Percentiles rank a stretch among this genome's conserved stretches.
phyloP scores from a whole-genome alignment of 2,113 vertebrate species.

The Cheirogaleus medius region DNA sequence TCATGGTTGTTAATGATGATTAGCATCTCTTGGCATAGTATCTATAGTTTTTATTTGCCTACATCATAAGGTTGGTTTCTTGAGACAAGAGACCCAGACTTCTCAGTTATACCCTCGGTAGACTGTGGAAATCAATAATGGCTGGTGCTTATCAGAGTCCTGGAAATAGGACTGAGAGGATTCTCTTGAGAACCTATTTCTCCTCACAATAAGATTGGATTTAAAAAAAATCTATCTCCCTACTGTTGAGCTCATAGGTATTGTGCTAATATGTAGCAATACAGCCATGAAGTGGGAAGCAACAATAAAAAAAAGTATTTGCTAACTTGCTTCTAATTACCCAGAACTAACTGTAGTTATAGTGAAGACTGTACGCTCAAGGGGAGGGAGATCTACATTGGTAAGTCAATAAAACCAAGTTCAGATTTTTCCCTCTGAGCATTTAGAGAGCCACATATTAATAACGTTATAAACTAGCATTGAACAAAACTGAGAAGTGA shows the following conservation, averaged over 20 bases:
- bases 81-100: neutral
- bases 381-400: neutral
- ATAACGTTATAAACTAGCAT: neutral
- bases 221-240: neutral
- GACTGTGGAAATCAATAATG: neutral
- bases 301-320: neutral
- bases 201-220: neutral
- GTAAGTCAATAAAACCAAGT: neutral
- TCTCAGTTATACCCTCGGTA: neutral
- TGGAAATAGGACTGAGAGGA: neutral
- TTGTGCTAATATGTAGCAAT: neutral
- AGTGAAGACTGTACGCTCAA: neutral
- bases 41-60: neutral
- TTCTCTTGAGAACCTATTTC: neutral
- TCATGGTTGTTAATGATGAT: neutral
- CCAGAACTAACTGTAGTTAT: neutral
- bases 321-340: neutral
- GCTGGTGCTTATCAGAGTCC: neutral
- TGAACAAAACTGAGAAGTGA: neutral
- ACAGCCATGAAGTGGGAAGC: neutral
- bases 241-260: neutral
- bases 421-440: neutral
- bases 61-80: neutral
- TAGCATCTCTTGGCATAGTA: neutral
- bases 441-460: neutral